Evolutionary conservation across 2,888 invertebrate genomes (phyloP).

Genomic region (Ectemnius cavifrons): DNA sequence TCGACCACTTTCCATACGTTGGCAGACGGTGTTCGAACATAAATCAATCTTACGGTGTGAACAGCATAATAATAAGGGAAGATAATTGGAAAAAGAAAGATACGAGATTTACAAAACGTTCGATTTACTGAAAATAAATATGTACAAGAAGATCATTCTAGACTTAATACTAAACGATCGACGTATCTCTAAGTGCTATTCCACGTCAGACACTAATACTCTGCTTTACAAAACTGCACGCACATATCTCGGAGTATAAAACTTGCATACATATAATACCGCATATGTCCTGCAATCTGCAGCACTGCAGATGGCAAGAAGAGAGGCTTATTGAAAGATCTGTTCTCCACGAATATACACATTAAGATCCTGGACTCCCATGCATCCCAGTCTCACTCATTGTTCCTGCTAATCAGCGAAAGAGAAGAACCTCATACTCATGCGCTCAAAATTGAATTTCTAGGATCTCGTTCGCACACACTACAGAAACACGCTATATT

Average conservation of each 20-base stretch:
- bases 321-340: not conserved
- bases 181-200: not conserved
- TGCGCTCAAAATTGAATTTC: too few relatives aligned
- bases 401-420: too few relatives aligned
- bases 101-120: not conserved
- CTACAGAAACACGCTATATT: too few relatives aligned
- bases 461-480: too few relatives aligned
- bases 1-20: too few relatives aligned
- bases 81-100: not conserved
- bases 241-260: not conserved
- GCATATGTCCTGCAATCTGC: not conserved
- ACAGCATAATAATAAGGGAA: not conserved
- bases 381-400: too few relatives aligned
- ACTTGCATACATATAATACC: not conserved
- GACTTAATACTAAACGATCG: not conserved
- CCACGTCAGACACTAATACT: not conserved
- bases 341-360: not conserved
- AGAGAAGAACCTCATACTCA: too few relatives aligned
- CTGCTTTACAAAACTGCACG: not conserved
- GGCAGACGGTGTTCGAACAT: not conserved
- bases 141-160: constrained; percentile 7
- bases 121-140: constrained; percentile 1
- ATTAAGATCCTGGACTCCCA: too few relatives aligned
- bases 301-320: not conserved
- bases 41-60: not conserved